Conservation (phyloP, 2,888 invertebrate species). For the Melanostoma mellinum region DNA sequence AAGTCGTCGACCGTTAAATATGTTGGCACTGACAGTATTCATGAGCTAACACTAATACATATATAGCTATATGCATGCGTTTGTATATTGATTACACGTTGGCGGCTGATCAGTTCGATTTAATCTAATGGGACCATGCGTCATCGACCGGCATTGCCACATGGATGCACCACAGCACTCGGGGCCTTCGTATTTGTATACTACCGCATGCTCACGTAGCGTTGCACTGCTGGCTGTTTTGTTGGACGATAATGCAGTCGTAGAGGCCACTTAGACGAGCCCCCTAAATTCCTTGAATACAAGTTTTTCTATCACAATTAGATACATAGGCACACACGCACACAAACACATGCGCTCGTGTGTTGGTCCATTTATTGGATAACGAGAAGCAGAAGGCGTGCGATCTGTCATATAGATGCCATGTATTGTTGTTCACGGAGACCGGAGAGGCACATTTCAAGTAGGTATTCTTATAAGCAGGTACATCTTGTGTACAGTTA, state of each 20-base stretch:
- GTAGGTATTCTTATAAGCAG: background rate
- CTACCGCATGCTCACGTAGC: slow-evolving; percentile 68
- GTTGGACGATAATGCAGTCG: slow-evolving; percentile 53
- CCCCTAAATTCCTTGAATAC: slow-evolving; percentile 72
- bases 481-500: background rate
- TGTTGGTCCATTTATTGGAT: slow-evolving; percentile 35
- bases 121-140: slow-evolving; percentile 59
- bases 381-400: slow-evolving; percentile 18
- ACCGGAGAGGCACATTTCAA: slow-evolving; percentile 22
- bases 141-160: slow-evolving; percentile 70
- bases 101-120: background rate
- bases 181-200: slow-evolving; percentile 39
- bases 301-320: slow-evolving; percentile 64
- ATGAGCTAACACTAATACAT: background rate
- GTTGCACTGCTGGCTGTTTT: slow-evolving; percentile 4
- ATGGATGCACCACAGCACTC: slow-evolving; percentile 36
- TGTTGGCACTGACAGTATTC: slow-evolving; percentile 39
- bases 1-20: slow-evolving; percentile 66
- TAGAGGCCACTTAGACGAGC: slow-evolving; percentile 64
- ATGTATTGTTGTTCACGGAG: background rate
- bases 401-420: slow-evolving; percentile 33
- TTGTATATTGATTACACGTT: slow-evolving; percentile 24
- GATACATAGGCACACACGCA: slow-evolving; percentile 31
- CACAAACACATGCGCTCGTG: slow-evolving; percentile 15
- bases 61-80: background rate